Evolutionary conservation across 1,140 invertebrate species (phyloP).

Genomic region (Drosophila micromelanica): DNA sequence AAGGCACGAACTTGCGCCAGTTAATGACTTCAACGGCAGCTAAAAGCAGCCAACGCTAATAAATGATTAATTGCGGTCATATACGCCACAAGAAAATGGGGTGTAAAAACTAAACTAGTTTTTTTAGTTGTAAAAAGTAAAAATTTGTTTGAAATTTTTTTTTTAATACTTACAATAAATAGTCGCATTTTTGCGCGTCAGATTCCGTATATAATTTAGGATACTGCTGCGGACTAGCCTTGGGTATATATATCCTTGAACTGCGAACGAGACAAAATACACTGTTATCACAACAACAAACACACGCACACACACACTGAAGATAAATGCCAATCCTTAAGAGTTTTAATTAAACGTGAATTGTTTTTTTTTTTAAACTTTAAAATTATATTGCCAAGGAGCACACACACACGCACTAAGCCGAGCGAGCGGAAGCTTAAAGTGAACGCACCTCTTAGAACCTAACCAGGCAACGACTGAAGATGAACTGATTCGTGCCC

Average conservation of each 20-base stretch:
- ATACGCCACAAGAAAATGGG: neutral
- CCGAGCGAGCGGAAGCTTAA: slow-evolving; percentile 3
- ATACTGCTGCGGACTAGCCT: slow-evolving; percentile 23
- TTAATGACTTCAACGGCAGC: slow-evolving; percentile 65
- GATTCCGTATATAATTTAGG: neutral
- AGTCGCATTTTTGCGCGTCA: slow-evolving; percentile 50
- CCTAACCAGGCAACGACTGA: slow-evolving; percentile 74
- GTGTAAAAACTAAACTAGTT: slow-evolving; percentile 54
- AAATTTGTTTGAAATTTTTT: slow-evolving; percentile 1
- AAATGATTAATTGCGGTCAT: slow-evolving; percentile 69
- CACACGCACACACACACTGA: slow-evolving; percentile 8
- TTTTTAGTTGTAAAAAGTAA: slow-evolving; percentile 5
- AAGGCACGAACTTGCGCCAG: slow-evolving; percentile 68
- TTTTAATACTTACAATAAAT: slow-evolving; percentile 60
- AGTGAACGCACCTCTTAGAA: slow-evolving; percentile 59
- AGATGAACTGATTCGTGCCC: slow-evolving; percentile 79
- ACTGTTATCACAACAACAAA: slow-evolving; percentile 41
- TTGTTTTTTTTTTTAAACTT: slow-evolving; percentile 21
- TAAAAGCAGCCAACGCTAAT: slow-evolving; percentile 27
- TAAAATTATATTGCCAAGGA: slow-evolving; percentile 13
- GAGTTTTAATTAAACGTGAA: slow-evolving; percentile 54
- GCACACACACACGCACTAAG: slow-evolving; percentile 31
- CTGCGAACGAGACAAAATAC: slow-evolving; percentile 58
- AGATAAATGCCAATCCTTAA: slow-evolving; percentile 46
- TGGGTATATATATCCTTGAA: slow-evolving; percentile 66